Conservation (phyloP, 2,888 invertebrate genomes). For the Amiota mariae region DNA sequence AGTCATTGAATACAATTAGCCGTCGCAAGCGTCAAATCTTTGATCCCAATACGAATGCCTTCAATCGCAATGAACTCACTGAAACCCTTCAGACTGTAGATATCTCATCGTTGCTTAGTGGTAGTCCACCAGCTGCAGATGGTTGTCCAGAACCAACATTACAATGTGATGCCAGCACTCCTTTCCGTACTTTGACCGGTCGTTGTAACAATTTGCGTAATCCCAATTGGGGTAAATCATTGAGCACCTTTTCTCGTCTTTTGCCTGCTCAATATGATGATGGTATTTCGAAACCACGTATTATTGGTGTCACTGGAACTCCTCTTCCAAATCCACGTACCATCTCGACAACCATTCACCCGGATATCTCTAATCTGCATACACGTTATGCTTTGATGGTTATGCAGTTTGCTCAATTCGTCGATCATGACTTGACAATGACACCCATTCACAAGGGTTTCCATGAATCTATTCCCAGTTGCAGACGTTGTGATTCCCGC, state of each 20-base stretch:
- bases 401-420: conserved; percentile 95
- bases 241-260: conserved; percentile 88
- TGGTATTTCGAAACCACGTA: conserved; percentile 86
- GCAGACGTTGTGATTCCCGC: conserved; percentile 89
- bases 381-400: conserved; percentile 91
- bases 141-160: conserved; percentile 82
- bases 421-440: conserved; percentile 96
- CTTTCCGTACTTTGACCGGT: conserved; percentile 83
- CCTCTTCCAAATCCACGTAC: conserved; percentile 89
- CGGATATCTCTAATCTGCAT: conserved; percentile 92
- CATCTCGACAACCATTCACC: conserved; percentile 91
- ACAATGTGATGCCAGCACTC: conserved; percentile 82
- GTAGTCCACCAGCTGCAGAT: conserved; percentile 49
- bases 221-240: conserved; percentile 86
- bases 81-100: conserved; percentile 87
- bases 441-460: conserved; percentile 94
- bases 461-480: conserved; percentile 92
- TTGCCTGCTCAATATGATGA: conserved; percentile 92
- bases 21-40: conserved; percentile 84
- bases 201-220: conserved; percentile 91
- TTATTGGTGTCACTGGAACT: conserved; percentile 82
- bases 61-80: conserved; percentile 79
- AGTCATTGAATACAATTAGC: conserved; percentile 74
- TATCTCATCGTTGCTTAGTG: conserved; percentile 79
- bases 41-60: conserved; percentile 77